A percentile compares a stretch with the other conserved stretches of the same genome.
Conservation (phyloP, 2,888 invertebrate genomes). For the Ctena decussata region DNA sequence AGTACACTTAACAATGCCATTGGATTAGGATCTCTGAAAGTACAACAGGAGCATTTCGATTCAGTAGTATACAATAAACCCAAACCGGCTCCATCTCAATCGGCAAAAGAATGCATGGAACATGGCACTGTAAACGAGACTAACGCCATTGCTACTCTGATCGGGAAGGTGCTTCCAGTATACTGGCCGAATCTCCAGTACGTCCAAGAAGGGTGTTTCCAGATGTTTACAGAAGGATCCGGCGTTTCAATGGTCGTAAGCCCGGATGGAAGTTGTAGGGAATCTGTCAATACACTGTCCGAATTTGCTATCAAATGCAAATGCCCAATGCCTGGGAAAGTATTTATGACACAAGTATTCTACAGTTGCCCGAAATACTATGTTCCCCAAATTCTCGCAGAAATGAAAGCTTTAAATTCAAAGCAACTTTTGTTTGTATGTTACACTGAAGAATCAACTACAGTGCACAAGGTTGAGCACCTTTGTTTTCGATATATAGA, state of each 20-base stretch:
- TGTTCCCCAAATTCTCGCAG: neutral
- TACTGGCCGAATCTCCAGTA: neutral
- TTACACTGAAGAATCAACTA: neutral
- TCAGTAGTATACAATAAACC: neutral
- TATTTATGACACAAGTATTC: neutral
- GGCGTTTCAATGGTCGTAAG: neutral
- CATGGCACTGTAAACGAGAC: conserved; percentile 21
- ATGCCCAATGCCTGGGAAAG: neutral
- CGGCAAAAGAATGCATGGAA: neutral
- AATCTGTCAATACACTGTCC: neutral
- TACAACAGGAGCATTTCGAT: conserved; percentile 8
- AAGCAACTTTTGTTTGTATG: neutral
- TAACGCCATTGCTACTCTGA: conserved; percentile 23
- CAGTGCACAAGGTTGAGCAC: neutral
- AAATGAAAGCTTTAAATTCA: neutral
- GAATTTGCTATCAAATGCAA: neutral
- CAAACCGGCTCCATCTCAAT: neutral
- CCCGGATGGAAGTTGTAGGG: neutral
- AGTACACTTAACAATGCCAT: conserved; percentile 40
- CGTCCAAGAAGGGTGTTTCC: conserved; percentile 15
- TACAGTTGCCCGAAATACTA: neutral
- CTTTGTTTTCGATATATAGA: no score
- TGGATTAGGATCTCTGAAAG: conserved; percentile 43
- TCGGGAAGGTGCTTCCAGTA: conserved; percentile 14
- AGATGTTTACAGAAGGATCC: no score